Evolutionary conservation across 2,888 invertebrate genomes (phyloP).

Genomic region (Lasioglossum calceatum): DNA sequence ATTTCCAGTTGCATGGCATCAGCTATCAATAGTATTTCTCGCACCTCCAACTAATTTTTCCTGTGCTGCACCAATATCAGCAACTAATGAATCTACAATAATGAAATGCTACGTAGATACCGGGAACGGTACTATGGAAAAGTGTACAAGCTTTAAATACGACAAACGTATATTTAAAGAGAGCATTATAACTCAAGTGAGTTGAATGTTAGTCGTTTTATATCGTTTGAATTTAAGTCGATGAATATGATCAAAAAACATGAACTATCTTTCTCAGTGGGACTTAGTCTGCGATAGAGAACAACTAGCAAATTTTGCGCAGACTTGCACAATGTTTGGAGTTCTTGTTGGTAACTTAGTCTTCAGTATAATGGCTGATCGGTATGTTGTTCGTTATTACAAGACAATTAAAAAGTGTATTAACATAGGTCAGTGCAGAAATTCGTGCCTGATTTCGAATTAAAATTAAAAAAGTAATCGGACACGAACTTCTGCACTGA

Average conservation of each 20-base stretch:
- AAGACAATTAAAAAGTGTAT: constrained; percentile 17
- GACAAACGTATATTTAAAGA: constrained; percentile 86
- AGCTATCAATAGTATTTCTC: constrained; percentile 86
- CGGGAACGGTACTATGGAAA: constrained; percentile 74
- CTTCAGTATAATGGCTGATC: constrained; percentile 86
- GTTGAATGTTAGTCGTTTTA: constrained; percentile 3
- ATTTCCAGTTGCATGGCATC: constrained; percentile 86
- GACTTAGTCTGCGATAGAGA: constrained; percentile 87
- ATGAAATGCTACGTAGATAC: constrained; percentile 72
- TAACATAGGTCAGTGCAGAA: not conserved
- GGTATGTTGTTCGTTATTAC: constrained; percentile 75
- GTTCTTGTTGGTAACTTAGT: constrained; percentile 86
- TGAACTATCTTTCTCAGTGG: constrained; percentile 84
- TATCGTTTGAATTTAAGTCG: not conserved
- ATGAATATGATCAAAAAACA: not conserved
- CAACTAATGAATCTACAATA: constrained; percentile 63
- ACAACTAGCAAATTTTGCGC: constrained; percentile 86
- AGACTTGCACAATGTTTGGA: constrained; percentile 86
- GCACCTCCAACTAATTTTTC: constrained; percentile 86
- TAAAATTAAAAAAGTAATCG: too few relatives aligned
- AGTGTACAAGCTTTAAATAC: constrained; percentile 84
- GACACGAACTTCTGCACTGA: not conserved
- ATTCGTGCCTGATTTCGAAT: not conserved
- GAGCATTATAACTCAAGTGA: constrained; percentile 87
- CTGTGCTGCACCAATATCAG: constrained; percentile 79